Conservation (phyloP, 2,888 invertebrate species). For the Polyploca ridens region DNA sequence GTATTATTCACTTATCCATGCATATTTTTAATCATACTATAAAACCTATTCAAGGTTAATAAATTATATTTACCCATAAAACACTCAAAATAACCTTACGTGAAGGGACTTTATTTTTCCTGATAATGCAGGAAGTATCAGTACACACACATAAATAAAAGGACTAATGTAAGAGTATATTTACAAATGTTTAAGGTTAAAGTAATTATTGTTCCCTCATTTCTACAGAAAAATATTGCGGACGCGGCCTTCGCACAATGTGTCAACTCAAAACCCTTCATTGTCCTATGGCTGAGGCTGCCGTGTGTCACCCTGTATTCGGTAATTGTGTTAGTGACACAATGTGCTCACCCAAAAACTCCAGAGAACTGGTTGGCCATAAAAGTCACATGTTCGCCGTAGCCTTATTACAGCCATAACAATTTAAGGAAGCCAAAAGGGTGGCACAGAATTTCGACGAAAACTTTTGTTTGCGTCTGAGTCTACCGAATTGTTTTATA, state of each 20-base stretch:
- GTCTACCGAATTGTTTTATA: constrained; percentile 79
- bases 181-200: not conserved
- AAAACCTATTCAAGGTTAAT: too few species aligned
- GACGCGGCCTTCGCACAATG: constrained; percentile 45
- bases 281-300: constrained; percentile 45
- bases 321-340: constrained; percentile 74
- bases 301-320: constrained; percentile 36
- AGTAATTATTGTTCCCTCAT: not conserved
- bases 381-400: constrained; percentile 80
- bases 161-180: not conserved
- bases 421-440: constrained; percentile 83
- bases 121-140: too few species aligned
- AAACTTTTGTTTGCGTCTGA: constrained; percentile 78
- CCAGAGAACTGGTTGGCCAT: constrained; percentile 72
- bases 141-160: not conserved
- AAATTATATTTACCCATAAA: too few species aligned
- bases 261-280: constrained; percentile 60
- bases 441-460: constrained; percentile 74
- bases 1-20: too few species aligned
- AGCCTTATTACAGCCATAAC: constrained; percentile 80
- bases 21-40: too few species aligned
- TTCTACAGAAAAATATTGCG: constrained; percentile 16
- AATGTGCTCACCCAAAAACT: constrained; percentile 71
- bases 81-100: too few species aligned
- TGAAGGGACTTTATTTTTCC: too few species aligned